Conservation (phyloP, 2,113 vertebrate species). For the Cervus canadensis region DNA sequence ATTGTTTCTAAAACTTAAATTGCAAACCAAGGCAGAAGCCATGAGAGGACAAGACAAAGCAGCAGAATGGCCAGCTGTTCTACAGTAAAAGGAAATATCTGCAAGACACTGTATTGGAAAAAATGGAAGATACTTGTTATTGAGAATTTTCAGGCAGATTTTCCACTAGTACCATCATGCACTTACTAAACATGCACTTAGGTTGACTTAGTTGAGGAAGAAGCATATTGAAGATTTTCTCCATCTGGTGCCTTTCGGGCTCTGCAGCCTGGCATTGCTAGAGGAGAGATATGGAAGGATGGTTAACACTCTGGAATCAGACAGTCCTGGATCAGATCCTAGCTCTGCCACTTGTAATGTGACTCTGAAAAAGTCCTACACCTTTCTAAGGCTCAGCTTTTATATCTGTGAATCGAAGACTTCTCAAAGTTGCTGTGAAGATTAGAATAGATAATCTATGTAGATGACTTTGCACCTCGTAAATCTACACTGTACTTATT, state of each 20-base stretch:
- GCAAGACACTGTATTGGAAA: background rate
- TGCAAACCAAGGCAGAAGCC: background rate
- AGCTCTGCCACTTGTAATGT: background rate
- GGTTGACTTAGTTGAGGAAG: background rate
- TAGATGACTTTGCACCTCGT: background rate
- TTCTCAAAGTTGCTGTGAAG: background rate
- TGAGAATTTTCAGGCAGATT: background rate
- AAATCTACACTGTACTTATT: background rate
- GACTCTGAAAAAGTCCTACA: background rate
- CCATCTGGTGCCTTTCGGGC: background rate
- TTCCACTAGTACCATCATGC: background rate
- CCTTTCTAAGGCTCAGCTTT: background rate
- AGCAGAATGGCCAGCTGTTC: background rate
- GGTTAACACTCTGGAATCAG: background rate
- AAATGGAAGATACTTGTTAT: background rate
- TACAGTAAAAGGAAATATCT: background rate
- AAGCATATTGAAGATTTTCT: background rate
- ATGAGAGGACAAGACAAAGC: background rate
- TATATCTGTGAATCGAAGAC: background rate
- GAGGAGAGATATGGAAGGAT: background rate
- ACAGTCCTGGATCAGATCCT: background rate
- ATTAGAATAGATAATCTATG: background rate
- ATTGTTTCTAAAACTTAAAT: slow-evolving; percentile 18
- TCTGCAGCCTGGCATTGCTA: background rate
- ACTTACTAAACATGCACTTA: background rate